Evolutionary conservation across 2,797 vertebrate species (phyloP), one percentile per base, ranked within the genome.

Genomic region (Myiotriccus ornatus): DNA sequence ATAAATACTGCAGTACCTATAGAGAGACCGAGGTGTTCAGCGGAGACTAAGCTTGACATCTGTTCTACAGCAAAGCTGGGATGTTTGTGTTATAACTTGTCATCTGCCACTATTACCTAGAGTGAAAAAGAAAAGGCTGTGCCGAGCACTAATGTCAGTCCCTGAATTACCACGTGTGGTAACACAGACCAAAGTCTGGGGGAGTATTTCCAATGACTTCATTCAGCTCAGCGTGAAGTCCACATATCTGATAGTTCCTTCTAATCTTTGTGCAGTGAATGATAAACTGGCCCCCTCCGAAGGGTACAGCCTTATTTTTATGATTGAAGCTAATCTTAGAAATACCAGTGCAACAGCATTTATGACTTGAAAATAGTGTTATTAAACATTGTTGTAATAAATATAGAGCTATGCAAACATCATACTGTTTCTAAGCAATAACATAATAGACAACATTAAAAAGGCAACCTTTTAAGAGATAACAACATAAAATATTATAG

Each of bases 31-130:
- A 96, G 90, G 78, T 89, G 87, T 92, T 91, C 83, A 89, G 83
- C 39, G 59, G 60, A 95, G 95, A 91, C 91, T 60, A 39, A 95
- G 63, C 69, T 80, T 90, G 85, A 92, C 89, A 95, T 94, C 87
- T 94, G 92, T 52, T 94, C 68, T 68, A 89, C 37, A 57, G 82
- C 52, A 88, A 92, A 96, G 52, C 39, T 16, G 44, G 37, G 73
- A 60, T 56, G 64, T 86, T 93, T 87, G 67, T 87, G 34, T 76
- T 84, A 49, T 12, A 93, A 70, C 60, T 87, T 87, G 74, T 89
- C 89, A 79, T 83, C 86, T 70, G 86, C 74, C 80, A 62, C 70
- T 32, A 16, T 67, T 77, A 82, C 74, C 83, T 89, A 43, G 34
- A 5, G 39, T 57, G 63, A 32, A 71, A 77, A 47, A 57, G 43